These are phyloP conservation scores for Strongylocentrotus purpuratus DNA, from an alignment of 35 echinoderm and acorn worm genomes.

Conservation along the genomic window DNA sequence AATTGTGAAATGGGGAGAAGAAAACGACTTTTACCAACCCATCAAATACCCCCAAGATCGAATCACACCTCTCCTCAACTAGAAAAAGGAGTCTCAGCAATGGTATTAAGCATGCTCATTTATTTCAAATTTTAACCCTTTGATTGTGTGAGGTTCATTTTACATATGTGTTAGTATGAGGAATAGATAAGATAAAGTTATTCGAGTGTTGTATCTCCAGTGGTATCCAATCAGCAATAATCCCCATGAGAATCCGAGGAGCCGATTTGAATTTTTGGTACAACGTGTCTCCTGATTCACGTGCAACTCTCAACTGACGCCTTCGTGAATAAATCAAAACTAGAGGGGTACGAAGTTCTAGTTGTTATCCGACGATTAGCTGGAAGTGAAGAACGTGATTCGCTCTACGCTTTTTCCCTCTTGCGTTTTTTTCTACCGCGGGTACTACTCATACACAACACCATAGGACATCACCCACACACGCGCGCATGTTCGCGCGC, in stretches of 20 bases:
- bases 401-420: background rate
- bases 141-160: background rate
- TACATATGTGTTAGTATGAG: background rate
- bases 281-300: background rate
- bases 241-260: background rate
- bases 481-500: background rate
- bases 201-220: background rate
- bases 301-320: background rate
- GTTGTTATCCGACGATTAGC: background rate
- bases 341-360: background rate
- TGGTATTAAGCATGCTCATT: background rate
- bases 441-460: background rate
- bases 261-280: constrained; percentile 9
- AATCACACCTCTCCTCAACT: background rate
- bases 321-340: background rate
- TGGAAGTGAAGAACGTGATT: background rate
- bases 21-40: background rate
- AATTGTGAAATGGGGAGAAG: background rate
- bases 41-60: background rate
- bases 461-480: background rate
- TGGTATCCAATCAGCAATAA: background rate
- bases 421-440: background rate
- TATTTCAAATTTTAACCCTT: background rate
- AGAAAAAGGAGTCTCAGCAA: background rate
- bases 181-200: background rate